Percentiles rank a stretch among this genome's conserved stretches.
These are phyloP conservation scores for Burhinus oedicnemus DNA, from an alignment of 2,113 vertebrate species.

Conservation along the genomic window DNA sequence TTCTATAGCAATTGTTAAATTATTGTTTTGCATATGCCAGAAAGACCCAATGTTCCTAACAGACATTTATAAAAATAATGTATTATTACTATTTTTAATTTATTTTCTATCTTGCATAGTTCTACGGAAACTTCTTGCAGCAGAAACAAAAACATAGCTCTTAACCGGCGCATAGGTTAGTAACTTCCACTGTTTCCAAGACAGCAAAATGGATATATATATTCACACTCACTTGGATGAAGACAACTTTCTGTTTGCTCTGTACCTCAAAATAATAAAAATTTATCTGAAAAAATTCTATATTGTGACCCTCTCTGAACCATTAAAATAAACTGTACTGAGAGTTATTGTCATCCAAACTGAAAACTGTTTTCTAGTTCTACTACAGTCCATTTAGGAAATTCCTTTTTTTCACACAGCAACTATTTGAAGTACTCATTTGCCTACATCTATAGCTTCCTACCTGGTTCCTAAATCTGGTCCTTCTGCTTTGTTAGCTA, in stretches of 20 bases:
- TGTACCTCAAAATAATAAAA: not conserved
- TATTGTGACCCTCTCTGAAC: not conserved
- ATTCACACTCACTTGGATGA: not conserved
- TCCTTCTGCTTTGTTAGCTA: not conserved
- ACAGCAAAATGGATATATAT: not conserved
- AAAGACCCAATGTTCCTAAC: not conserved
- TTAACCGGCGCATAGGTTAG: not conserved
- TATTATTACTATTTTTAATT: not conserved
- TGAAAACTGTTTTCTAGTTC: not conserved
- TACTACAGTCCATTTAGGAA: not conserved
- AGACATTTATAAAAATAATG: not conserved
- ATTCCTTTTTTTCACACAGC: not conserved
- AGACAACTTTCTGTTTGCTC: not conserved
- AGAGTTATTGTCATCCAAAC: not conserved
- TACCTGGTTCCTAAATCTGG: not conserved
- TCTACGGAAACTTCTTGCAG: not conserved
- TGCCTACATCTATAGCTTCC: not conserved
- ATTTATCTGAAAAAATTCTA: not conserved
- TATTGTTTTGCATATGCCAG: not conserved
- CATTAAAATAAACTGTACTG: not conserved
- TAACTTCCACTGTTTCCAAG: not conserved
- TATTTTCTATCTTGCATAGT: not conserved
- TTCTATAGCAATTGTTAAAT: not conserved
- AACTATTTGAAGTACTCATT: not conserved
- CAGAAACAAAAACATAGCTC: not conserved